phyloP scores from a whole-genome alignment of 2,113 vertebrate species.

The Platysteira castanea region DNA sequence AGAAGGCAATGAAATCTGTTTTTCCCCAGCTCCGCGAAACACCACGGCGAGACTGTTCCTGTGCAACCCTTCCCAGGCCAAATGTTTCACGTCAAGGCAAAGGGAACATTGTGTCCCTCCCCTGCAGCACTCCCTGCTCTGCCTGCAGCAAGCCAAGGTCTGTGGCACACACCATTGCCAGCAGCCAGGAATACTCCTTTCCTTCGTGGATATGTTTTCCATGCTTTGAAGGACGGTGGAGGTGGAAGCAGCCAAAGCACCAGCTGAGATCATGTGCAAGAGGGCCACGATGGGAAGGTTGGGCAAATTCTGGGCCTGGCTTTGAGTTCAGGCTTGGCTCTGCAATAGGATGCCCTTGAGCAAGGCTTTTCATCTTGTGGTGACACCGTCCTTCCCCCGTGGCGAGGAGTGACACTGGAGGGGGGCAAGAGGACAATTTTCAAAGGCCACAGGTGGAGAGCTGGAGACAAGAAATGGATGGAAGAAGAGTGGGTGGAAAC shows the following conservation, averaged over 20 bases:
- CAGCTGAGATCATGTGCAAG: conserved; percentile 30
- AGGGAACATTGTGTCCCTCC: conserved; percentile 44
- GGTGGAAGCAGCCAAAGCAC: conserved; percentile 36
- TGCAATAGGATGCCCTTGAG: neutral
- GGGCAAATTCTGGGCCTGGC: neutral
- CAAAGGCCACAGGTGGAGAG: neutral
- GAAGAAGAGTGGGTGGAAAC: neutral
- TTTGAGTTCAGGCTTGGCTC: neutral
- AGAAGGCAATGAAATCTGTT: neutral
- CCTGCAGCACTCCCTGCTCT: neutral
- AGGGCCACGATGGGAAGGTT: neutral
- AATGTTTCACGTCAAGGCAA: conserved; percentile 46
- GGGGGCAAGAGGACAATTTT: neutral
- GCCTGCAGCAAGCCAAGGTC: conserved; percentile 48
- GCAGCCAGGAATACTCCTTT: conserved; percentile 34
- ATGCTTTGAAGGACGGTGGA: neutral
- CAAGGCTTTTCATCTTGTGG: neutral
- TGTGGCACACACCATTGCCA: conserved; percentile 49
- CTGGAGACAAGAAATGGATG: neutral
- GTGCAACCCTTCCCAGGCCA: neutral
- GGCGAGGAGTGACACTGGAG: neutral
- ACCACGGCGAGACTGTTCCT: neutral
- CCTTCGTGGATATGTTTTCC: neutral
- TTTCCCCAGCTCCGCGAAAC: neutral
- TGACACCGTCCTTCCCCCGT: rapidly evolving